Percentiles rank a stretch among this genome's conserved stretches.
Conservation (phyloP, 2,113 vertebrate genomes). For the Polypterus bichir region DNA sequence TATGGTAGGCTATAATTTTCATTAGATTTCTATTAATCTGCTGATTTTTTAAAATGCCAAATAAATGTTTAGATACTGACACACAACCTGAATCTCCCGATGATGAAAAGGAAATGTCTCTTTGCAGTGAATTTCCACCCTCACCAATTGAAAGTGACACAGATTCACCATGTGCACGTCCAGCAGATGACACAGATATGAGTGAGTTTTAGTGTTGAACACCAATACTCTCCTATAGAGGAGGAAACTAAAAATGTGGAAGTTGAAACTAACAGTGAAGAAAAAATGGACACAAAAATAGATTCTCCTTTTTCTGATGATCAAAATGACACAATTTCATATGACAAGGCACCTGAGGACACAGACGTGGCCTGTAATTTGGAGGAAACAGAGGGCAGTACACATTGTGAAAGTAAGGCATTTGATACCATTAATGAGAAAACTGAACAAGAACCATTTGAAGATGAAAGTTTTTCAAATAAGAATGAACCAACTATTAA, state of each 20-base stretch:
- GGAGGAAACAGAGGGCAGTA: too few species aligned
- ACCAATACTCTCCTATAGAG: slow-evolving; percentile 1
- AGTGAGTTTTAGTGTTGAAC: slow-evolving; percentile 21
- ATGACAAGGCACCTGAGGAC: slow-evolving; percentile 41
- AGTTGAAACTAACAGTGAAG: slow-evolving; percentile 3
- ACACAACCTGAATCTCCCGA: slow-evolving; percentile 12
- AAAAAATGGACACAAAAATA: slow-evolving; percentile 18
- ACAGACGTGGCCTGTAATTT: too few species aligned
- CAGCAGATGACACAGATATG: background rate
- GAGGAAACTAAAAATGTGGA: slow-evolving; percentile 23
- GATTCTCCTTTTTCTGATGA: slow-evolving; percentile 47
- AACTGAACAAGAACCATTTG: too few species aligned
- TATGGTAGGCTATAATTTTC: too few species aligned
- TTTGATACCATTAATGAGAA: too few species aligned
- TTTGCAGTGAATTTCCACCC: background rate
- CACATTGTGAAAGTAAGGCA: too few species aligned
- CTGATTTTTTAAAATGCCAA: too few species aligned
- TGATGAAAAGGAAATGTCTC: slow-evolving; percentile 8
- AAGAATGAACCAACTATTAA: too few species aligned
- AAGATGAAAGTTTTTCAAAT: too few species aligned
- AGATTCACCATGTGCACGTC: slow-evolving; percentile 10
- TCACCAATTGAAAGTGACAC: slow-evolving; percentile 12
- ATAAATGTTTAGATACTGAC: slow-evolving; percentile 10
- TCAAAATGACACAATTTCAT: slow-evolving; percentile 66
- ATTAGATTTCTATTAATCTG: too few species aligned